phyloP scores from a whole-genome alignment of 2,113 vertebrate species.

The Sterna hirundo region DNA sequence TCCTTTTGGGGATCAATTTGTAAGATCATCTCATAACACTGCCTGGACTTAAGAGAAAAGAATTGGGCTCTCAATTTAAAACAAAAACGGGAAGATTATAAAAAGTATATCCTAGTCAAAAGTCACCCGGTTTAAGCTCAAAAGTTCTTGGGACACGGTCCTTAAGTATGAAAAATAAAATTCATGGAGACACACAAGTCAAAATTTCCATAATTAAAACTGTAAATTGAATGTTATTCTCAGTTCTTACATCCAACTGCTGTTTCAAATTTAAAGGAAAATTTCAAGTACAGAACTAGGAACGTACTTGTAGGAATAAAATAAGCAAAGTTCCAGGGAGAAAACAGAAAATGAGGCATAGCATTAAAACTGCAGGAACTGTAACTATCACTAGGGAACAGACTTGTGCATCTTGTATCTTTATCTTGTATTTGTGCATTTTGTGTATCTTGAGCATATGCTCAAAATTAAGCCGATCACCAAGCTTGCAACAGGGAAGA shows the following conservation, averaged over 20 bases:
- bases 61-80: not conserved
- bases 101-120: not conserved
- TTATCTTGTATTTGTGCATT: not conserved
- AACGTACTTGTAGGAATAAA: not conserved
- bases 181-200: not conserved
- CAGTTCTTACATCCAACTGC: not conserved
- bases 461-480: not conserved
- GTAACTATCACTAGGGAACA: not conserved
- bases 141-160: not conserved
- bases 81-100: not conserved
- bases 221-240: not conserved
- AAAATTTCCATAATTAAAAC: not conserved
- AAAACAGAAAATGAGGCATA: not conserved
- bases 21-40: constrained; percentile 73
- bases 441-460: not conserved
- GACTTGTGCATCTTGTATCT: not conserved
- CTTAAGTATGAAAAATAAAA: not conserved
- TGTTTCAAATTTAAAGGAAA: not conserved
- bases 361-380: not conserved
- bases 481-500: not conserved
- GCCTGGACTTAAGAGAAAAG: constrained; percentile 55
- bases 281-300: not conserved
- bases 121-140: not conserved
- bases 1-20: constrained; percentile 60
- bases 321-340: not conserved